A percentile compares a stretch with the other conserved stretches of the same genome.
Evolutionary conservation across 2,113 vertebrate species (phyloP).

Genomic region (Glaucomys volans): DNA sequence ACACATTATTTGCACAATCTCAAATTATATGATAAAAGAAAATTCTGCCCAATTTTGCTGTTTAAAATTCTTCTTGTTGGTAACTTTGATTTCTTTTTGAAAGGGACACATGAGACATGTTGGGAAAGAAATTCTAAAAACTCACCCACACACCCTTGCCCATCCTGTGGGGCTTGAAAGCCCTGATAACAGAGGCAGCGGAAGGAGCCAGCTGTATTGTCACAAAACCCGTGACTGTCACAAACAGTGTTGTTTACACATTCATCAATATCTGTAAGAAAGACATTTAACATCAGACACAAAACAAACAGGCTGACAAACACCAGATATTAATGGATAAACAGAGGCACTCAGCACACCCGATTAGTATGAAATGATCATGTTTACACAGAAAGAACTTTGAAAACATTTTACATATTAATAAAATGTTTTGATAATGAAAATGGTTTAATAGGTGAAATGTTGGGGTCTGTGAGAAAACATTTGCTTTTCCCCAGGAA

Average conservation of each 20-base stretch:
- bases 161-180: slow-evolving; percentile 92
- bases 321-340: neutral
- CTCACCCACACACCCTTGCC: slow-evolving; percentile 94
- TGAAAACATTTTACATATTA: slow-evolving; percentile 62
- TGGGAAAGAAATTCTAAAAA: slow-evolving; percentile 1
- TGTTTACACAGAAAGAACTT: slow-evolving; percentile 42
- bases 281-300: slow-evolving; percentile 79
- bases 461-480: slow-evolving; percentile 51
- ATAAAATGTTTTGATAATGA: slow-evolving; percentile 73
- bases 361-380: neutral
- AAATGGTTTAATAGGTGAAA: slow-evolving; percentile 38
- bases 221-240: slow-evolving; percentile 93
- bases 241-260: slow-evolving; percentile 93
- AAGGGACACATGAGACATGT: neutral
- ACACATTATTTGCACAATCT: neutral
- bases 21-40: neutral
- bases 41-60: neutral
- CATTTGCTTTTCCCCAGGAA: slow-evolving; percentile 62
- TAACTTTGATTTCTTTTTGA: neutral
- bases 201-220: slow-evolving; percentile 95
- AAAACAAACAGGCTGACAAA: slow-evolving; percentile 58
- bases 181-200: slow-evolving; percentile 96
- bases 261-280: slow-evolving; percentile 94
- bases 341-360: neutral
- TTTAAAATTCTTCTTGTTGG: neutral